Evolutionary conservation across 2,888 invertebrate species (phyloP).

Genomic region (Catocala sponsa): DNA sequence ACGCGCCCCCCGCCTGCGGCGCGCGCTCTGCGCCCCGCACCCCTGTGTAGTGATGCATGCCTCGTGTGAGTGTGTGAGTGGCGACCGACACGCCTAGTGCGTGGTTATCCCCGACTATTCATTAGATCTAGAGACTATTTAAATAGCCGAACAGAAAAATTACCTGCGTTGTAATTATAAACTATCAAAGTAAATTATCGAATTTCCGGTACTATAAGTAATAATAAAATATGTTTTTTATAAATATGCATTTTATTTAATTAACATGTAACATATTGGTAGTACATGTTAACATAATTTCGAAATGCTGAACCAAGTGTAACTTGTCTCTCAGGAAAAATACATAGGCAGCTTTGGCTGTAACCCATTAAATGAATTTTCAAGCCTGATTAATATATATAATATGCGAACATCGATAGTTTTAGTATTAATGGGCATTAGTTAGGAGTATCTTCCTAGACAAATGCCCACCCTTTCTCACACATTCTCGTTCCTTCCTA

Average conservation of each 20-base stretch:
- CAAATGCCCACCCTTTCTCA: no score
- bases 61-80: conserved; percentile 60
- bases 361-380: no score
- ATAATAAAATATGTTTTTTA: conserved; percentile 82
- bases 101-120: conserved; percentile 71
- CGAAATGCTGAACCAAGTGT: no score
- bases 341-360: no score
- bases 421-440: no score
- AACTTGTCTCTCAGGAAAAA: no score
- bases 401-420: no score
- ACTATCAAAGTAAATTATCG: conserved; percentile 85
- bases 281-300: no score
- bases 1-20: conserved; percentile 77
- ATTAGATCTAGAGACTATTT: conserved; percentile 85
- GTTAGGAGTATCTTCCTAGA: no score
- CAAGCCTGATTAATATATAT: no score
- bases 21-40: conserved; percentile 28
- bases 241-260: conserved; percentile 57
- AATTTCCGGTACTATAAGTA: conserved; percentile 86
- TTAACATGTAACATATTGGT: no score
- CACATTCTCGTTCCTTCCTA: no score
- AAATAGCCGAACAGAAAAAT: conserved; percentile 81
- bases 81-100: conserved; percentile 55
- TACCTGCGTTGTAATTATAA: conserved; percentile 84
- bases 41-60: conserved; percentile 53